Percentiles rank a stretch among this genome's conserved stretches.
phyloP scores from a whole-genome alignment of 1,140 invertebrate species.

The Kradibia gibbosae region DNA sequence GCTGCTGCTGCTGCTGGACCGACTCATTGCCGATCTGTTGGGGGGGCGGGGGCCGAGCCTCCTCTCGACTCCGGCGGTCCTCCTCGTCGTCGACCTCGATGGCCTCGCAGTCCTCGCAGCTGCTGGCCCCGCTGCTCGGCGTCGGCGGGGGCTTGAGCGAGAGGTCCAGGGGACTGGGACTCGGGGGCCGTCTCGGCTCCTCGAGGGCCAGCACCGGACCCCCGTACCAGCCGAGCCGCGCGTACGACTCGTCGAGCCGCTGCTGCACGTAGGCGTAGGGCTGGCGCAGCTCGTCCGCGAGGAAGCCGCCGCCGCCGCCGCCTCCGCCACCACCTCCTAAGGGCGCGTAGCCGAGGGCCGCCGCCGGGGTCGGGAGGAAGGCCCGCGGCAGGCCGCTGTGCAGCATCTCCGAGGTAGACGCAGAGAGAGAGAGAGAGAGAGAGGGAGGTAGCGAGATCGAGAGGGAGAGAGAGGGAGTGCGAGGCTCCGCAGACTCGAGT shows the following conservation, averaged over 20 bases:
- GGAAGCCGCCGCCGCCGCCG: constrained; percentile 45
- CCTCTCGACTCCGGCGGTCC: constrained; percentile 56
- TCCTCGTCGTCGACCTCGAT: constrained; percentile 67
- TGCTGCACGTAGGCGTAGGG: constrained; percentile 50
- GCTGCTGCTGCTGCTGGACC: constrained; percentile 24
- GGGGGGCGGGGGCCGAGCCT: constrained; percentile 27
- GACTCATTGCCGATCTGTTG: constrained; percentile 26
- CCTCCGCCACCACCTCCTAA: no score
- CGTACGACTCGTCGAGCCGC: constrained; percentile 47
- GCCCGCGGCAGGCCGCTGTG: constrained; percentile 68
- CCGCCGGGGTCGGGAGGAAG: constrained; percentile 63
- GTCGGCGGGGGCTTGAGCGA: constrained; percentile 67
- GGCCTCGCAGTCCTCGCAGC: constrained; percentile 56
- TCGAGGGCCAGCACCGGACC: constrained; percentile 52
- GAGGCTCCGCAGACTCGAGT: neutral
- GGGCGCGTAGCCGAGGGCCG: constrained; percentile 58
- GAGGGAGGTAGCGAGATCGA: neutral
- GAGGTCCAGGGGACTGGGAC: constrained; percentile 69
- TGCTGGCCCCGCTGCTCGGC: constrained; percentile 9
- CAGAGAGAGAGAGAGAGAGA: no score
- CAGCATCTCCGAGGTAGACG: no score
- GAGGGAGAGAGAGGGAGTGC: neutral
- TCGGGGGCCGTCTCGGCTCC: constrained; percentile 48
- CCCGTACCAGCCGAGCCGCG: constrained; percentile 33
- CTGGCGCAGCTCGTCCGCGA: constrained; percentile 52